Base-by-base conservation (phyloP, 2,888 invertebrate genomes). In the Augochlorella aurata region DNA sequence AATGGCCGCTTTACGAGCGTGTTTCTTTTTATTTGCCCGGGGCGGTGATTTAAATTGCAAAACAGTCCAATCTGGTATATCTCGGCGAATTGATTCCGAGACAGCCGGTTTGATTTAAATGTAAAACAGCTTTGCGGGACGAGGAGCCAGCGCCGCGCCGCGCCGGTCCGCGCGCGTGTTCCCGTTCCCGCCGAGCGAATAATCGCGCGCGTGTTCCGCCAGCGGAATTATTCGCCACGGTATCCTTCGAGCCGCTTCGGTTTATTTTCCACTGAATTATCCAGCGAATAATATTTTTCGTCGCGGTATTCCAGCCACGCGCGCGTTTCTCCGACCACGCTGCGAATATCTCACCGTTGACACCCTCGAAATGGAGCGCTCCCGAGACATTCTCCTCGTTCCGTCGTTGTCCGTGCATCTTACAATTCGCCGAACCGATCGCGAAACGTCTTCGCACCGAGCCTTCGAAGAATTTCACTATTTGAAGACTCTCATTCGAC, bases 31-130 rank as follows among this genome's bases (percentile, higher is more conserved):
- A 65, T 69, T 45, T 54, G 58, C 58, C 16, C n/a, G 12, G 47
- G 61, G 50, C 58, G 16, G 45, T 65, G 44, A 80, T 82, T 82
- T 82, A 82, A 81, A 82, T 81, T 82, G 82, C 80, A 81, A 82
- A 82, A 69, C 73, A 61, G 47, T 50, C 29, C 50, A 47, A 61
- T 58, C 61, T 21, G 52, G 67, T 58, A 24, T 49, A 45, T 49
- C 47, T 24, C 76, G 54, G 12, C 54, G 70, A 82, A 82, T 82
- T 81, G 82, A 82, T 82, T 76, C 71, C 67, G 61, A n/a, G 73
- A 73, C 77, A 70, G 49, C 50, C 18, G 70, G 75, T 79, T 76
- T 82, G 82, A 83, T 83, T 82, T 82, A 82, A 83, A 83, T 83
- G 78, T 79, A 82, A 83, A 83, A 69, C 75, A 82, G 81, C 52